These are phyloP conservation scores for Matsumurasca onukii DNA, from an alignment of 1,140 invertebrate species.

Conservation along the genomic window DNA sequence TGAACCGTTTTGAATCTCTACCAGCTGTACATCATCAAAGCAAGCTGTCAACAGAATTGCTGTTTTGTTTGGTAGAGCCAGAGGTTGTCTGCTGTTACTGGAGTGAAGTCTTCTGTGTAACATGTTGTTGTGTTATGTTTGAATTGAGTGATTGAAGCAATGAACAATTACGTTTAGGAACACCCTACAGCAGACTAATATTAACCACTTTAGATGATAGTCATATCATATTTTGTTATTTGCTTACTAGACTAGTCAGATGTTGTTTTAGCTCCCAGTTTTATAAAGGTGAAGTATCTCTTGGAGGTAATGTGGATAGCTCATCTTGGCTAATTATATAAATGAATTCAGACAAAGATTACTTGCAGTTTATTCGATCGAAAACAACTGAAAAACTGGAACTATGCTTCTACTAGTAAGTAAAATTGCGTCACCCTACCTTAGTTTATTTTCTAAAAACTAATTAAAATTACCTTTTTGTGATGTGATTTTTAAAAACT, in stretches of 20 bases:
- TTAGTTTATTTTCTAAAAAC: neutral
- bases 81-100: too few relatives aligned
- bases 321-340: neutral
- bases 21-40: too few relatives aligned
- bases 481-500: neutral
- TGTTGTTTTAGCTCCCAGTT: neutral
- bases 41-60: too few relatives aligned
- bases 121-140: too few relatives aligned
- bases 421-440: neutral
- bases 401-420: conserved; percentile 11
- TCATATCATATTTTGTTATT: neutral
- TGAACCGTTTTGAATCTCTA: too few relatives aligned
- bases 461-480: neutral
- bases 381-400: conserved; percentile 1
- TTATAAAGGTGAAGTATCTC: too few relatives aligned
- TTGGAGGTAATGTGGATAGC: neutral
- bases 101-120: too few relatives aligned
- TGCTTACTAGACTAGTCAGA: neutral
- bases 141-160: too few relatives aligned
- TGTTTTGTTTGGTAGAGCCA: too few relatives aligned
- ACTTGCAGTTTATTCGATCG: conserved; percentile 4
- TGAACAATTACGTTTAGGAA: too few relatives aligned
- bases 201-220: conserved; percentile 17
- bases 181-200: too few relatives aligned
- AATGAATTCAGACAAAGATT: neutral